Evolutionary conservation across 1,140 invertebrate species (phyloP).

Genomic region (Drosophila sturtevanti): DNA sequence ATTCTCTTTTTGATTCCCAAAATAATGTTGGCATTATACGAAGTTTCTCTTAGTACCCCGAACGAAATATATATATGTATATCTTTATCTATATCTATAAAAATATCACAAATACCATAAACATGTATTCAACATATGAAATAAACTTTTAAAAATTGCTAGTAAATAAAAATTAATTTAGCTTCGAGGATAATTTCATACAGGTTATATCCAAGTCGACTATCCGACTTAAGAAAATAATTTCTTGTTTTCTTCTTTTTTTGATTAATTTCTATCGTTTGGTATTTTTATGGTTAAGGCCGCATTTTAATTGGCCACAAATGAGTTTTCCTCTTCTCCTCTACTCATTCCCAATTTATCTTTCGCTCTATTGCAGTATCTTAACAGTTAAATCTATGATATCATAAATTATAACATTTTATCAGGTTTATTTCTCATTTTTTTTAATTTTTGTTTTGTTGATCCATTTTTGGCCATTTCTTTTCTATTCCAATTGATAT

Average conservation of each 20-base stretch:
- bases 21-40: too few relatives aligned
- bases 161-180: background rate
- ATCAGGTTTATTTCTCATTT: background rate
- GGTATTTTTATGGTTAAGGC: constrained; percentile 1
- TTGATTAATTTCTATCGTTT: background rate
- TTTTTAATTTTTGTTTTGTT: background rate
- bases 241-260: background rate
- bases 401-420: constrained; percentile 38
- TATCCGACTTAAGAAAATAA: background rate
- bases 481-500: constrained; percentile 14
- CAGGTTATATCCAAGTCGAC: background rate
- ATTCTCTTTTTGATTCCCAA: too few relatives aligned
- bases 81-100: too few relatives aligned
- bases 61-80: too few relatives aligned
- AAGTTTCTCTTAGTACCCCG: too few relatives aligned
- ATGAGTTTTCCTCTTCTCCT: constrained; percentile 16
- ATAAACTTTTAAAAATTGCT: too few relatives aligned
- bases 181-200: background rate
- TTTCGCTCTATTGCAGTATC: background rate
- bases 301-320: constrained; percentile 48
- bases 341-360: background rate
- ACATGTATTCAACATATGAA: too few relatives aligned
- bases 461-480: background rate
- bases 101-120: too few relatives aligned
- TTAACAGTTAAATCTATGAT: constrained; percentile 27